Conservation (phyloP, 2,888 invertebrate species). For the Epirrita christyi region DNA sequence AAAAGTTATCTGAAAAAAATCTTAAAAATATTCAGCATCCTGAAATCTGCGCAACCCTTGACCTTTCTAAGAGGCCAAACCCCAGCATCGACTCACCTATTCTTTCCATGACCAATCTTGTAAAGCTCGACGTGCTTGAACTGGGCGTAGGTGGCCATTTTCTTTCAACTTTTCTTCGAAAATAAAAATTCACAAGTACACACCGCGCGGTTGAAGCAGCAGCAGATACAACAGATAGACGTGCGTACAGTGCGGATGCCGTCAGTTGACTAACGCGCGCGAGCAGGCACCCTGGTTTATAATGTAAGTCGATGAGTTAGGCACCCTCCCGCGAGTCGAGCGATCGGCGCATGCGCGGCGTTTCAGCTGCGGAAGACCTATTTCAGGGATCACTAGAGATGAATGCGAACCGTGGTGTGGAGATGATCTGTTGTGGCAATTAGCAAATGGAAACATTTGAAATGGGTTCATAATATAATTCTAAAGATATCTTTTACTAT, state of each 20-base stretch:
- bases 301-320: slow-evolving; percentile 76
- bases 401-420: slow-evolving; percentile 14
- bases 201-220: slow-evolving; percentile 57
- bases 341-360: slow-evolving; percentile 70
- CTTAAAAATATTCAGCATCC: no score
- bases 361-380: slow-evolving; percentile 44
- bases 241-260: slow-evolving; percentile 60
- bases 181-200: slow-evolving; percentile 53
- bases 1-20: slow-evolving; percentile 36
- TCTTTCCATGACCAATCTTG: slow-evolving; percentile 97
- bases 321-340: slow-evolving; percentile 71
- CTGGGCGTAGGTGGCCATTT: slow-evolving; percentile 96
- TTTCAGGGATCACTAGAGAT: slow-evolving; percentile 38
- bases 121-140: slow-evolving; percentile 97
- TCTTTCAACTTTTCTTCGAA: slow-evolving; percentile 50
- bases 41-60: slow-evolving; percentile 48
- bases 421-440: slow-evolving; percentile 18
- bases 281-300: slow-evolving; percentile 70
- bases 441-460: slow-evolving; percentile 11
- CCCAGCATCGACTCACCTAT: slow-evolving; percentile 86
- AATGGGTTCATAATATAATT: neutral
- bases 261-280: slow-evolving; percentile 84
- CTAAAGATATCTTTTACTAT: no score
- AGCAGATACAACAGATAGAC: slow-evolving; percentile 42
- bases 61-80: slow-evolving; percentile 31